Conservation (phyloP, 1,140 invertebrate genomes). For the Conus betulinus region DNA sequence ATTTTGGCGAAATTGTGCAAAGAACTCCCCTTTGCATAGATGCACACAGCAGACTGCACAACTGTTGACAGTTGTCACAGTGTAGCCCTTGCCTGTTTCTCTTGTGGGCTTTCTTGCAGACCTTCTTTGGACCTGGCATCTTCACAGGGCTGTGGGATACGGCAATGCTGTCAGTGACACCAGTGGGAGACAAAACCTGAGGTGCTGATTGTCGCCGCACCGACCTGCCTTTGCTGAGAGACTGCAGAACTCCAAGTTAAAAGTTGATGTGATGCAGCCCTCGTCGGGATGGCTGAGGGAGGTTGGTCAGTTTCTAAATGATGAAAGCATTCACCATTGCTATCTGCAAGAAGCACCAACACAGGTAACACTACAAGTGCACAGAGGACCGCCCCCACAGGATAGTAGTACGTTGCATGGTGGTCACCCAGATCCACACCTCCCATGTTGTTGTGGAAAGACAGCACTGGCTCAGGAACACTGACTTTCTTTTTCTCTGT, state of each 20-base stretch:
- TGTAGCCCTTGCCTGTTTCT: neutral
- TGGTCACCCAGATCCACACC: conserved; percentile 33
- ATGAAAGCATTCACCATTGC: conserved; percentile 32
- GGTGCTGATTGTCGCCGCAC: neutral
- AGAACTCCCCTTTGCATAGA: conserved; percentile 18
- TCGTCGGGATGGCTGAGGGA: neutral
- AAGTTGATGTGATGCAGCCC: neutral
- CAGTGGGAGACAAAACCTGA: neutral
- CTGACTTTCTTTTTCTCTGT: neutral
- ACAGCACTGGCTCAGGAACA: conserved; percentile 11
- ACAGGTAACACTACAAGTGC: conserved; percentile 33
- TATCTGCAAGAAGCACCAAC: conserved; percentile 29
- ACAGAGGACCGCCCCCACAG: neutral
- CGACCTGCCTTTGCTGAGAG: neutral
- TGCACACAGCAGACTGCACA: conserved; percentile 17
- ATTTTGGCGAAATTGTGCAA: neutral
- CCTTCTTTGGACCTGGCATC: neutral
- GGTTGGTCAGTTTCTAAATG: neutral
- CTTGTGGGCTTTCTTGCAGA: conserved; percentile 22
- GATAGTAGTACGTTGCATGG: conserved; percentile 23
- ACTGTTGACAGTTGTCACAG: neutral
- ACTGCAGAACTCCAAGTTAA: neutral
- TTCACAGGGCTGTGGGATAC: neutral
- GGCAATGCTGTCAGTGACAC: neutral
- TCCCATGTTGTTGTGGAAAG: conserved; percentile 31